Percentiles rank a stretch among this genome's conserved stretches.
Evolutionary conservation across 2,113 vertebrate species (phyloP).

Genomic region (Theristicus caerulescens): DNA sequence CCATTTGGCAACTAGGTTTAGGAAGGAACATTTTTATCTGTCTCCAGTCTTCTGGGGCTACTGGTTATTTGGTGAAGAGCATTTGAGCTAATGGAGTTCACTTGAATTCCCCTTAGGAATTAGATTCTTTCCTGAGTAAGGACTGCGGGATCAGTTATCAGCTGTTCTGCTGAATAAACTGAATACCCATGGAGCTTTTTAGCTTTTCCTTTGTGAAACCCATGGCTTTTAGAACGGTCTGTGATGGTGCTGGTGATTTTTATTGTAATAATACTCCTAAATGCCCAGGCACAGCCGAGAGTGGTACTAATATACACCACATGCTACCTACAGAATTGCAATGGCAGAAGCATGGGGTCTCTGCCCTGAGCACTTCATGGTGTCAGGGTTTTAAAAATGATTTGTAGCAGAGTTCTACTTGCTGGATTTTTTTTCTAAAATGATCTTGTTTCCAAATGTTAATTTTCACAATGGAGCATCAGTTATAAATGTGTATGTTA

Average conservation of each 20-base stretch:
- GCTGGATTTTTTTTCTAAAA: slow-evolving; percentile 4
- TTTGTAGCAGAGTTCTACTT: neutral
- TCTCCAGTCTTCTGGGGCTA: slow-evolving; percentile 31
- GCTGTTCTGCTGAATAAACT: slow-evolving; percentile 49
- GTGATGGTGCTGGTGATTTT: slow-evolving; percentile 43
- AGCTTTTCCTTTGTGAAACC: slow-evolving; percentile 44
- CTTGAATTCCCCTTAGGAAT: slow-evolving; percentile 44
- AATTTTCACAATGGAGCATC: slow-evolving; percentile 20
- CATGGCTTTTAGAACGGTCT: slow-evolving; percentile 31
- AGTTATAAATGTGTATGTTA: neutral
- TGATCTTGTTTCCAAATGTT: slow-evolving; percentile 27
- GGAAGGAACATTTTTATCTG: slow-evolving; percentile 8
- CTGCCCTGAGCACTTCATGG: slow-evolving; percentile 11
- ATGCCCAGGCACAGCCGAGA: slow-evolving; percentile 1
- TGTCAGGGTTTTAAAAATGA: neutral
- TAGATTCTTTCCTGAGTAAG: slow-evolving; percentile 37
- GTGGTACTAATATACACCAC: slow-evolving; percentile 3
- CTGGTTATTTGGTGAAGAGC: slow-evolving; percentile 54
- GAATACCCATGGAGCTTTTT: slow-evolving; percentile 40
- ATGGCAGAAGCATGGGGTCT: neutral
- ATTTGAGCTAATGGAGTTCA: slow-evolving; percentile 53
- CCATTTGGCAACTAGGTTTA: slow-evolving; percentile 21
- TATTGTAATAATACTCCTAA: slow-evolving; percentile 43
- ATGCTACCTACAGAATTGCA: slow-evolving; percentile 6
- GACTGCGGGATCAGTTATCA: slow-evolving; percentile 6